Evolutionary conservation across 1,140 invertebrate species (phyloP).

Genomic region (Drosophila watanabei): DNA sequence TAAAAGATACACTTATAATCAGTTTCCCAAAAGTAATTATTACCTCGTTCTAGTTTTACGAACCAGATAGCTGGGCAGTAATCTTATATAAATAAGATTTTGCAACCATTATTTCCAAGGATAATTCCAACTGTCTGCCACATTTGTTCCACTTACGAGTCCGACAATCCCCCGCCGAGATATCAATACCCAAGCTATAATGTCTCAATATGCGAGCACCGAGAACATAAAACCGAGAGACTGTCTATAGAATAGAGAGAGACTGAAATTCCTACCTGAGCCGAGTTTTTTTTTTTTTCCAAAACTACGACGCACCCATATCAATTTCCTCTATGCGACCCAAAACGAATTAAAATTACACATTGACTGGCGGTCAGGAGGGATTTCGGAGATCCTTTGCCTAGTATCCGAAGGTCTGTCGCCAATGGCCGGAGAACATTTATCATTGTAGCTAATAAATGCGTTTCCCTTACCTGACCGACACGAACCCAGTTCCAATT

Average conservation of each 20-base stretch:
- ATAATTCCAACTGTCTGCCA: conserved; percentile 46
- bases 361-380: conserved; percentile 50
- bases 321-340: conserved; percentile 69
- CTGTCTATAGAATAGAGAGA: conserved; percentile 10
- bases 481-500: conserved; percentile 65
- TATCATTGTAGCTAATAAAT: conserved; percentile 83
- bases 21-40: conserved; percentile 8
- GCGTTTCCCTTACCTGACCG: conserved; percentile 73
- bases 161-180: conserved; percentile 45
- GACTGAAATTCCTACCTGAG: conserved; percentile 54
- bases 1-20: background rate
- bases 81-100: conserved; percentile 24
- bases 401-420: conserved; percentile 24
- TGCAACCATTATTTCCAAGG: conserved; percentile 38
- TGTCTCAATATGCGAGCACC: conserved; percentile 51
- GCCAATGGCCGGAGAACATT: conserved; percentile 60
- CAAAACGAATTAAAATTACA: conserved; percentile 84
- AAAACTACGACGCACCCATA: conserved; percentile 69
- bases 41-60: conserved; percentile 6
- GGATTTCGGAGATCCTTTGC: conserved; percentile 58
- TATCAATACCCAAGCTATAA: conserved; percentile 53
- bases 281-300: conserved; percentile 39
- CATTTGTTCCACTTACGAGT: conserved; percentile 60
- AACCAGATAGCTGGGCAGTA: conserved; percentile 11
- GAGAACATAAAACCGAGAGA: conserved; percentile 1